phyloP scores from a whole-genome alignment of 2,113 vertebrate genomes.

The Alectura lathami region DNA sequence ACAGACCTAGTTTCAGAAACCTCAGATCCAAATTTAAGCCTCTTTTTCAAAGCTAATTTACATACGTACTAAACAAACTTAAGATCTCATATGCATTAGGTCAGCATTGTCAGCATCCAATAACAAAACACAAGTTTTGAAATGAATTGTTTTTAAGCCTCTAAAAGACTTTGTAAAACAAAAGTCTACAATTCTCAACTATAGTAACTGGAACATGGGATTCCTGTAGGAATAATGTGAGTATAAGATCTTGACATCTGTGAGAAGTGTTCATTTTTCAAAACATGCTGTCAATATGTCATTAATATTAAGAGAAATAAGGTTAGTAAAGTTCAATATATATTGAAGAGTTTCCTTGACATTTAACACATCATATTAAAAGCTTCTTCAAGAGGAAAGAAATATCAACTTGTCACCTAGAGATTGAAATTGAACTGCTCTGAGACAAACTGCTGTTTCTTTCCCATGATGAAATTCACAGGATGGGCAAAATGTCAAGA shows the following conservation, averaged over 20 bases:
- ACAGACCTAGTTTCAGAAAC: background rate
- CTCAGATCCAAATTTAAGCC: background rate
- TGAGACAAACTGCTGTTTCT: slow-evolving; percentile 82
- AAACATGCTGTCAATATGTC: slow-evolving; percentile 76
- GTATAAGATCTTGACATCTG: slow-evolving; percentile 43
- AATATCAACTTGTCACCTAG: slow-evolving; percentile 82
- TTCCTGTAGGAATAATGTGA: slow-evolving; percentile 30
- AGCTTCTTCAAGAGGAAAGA: slow-evolving; percentile 81
- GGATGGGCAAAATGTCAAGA: slow-evolving; percentile 81
- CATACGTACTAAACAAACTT: background rate
- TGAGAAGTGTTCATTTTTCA: slow-evolving; percentile 54
- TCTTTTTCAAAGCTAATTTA: background rate
- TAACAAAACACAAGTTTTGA: background rate
- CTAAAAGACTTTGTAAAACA: background rate
- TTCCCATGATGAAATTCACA: slow-evolving; percentile 76
- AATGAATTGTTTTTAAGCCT: background rate
- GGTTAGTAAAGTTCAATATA: slow-evolving; percentile 78
- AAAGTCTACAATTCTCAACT: background rate
- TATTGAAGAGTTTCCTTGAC: slow-evolving; percentile 78
- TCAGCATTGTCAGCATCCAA: background rate
- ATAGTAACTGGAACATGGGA: background rate
- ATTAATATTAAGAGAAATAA: slow-evolving; percentile 84
- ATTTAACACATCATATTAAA: slow-evolving; percentile 84
- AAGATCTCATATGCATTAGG: background rate
- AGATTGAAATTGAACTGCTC: slow-evolving; percentile 79